Conservation (phyloP, 2,888 invertebrate genomes). For the Synanthedon myopaeformis region DNA sequence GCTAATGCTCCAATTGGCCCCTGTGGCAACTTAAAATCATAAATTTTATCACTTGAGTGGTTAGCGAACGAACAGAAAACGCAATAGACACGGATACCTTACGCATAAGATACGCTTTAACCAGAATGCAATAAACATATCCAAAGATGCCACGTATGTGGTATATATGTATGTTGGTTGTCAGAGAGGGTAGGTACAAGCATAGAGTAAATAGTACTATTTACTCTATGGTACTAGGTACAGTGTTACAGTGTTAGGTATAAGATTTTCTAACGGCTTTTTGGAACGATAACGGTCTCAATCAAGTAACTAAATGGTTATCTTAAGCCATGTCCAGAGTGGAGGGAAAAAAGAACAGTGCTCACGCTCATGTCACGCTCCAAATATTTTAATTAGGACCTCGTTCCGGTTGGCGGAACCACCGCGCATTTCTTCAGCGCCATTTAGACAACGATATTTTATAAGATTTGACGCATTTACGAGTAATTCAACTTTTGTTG, state of each 20-base stretch:
- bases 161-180: too few relatives aligned
- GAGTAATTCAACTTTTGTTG: constrained; percentile 3
- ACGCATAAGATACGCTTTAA: too few relatives aligned
- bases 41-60: too few relatives aligned
- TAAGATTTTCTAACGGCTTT: not conserved
- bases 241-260: not conserved
- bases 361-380: constrained; percentile 50
- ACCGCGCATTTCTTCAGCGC: constrained; percentile 51
- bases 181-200: too few relatives aligned
- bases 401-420: constrained; percentile 48
- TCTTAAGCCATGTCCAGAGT: not conserved
- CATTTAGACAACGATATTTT: constrained; percentile 38
- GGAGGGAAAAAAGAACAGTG: constrained; percentile 32
- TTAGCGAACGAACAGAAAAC: too few relatives aligned
- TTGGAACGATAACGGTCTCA: not conserved
- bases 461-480: constrained; percentile 30
- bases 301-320: constrained; percentile 1
- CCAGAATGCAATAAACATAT: too few relatives aligned
- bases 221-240: too few relatives aligned
- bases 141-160: too few relatives aligned
- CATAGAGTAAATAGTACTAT: too few relatives aligned
- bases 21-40: too few relatives aligned
- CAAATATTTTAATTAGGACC: constrained; percentile 65
- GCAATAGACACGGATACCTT: too few relatives aligned
- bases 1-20: too few relatives aligned